phyloP scores from a whole-genome alignment of 2,888 invertebrate species.

The Macropis europaea region DNA sequence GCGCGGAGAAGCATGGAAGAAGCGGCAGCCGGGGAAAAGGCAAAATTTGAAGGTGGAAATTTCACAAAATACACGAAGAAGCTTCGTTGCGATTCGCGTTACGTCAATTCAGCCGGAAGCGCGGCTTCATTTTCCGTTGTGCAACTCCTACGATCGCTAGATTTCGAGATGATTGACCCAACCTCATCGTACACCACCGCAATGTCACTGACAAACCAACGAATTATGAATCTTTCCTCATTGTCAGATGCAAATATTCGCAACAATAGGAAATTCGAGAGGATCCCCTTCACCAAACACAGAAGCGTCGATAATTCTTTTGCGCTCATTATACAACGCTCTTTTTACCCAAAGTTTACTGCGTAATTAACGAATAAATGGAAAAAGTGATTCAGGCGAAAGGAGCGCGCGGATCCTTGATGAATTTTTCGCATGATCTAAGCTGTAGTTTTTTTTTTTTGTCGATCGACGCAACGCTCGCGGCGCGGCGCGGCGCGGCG shows the following conservation, averaged over 20 bases:
- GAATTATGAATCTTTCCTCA: background rate
- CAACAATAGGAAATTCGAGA: too few relatives aligned
- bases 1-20: background rate
- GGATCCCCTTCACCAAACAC: too few relatives aligned
- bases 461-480: background rate
- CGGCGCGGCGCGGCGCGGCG: background rate
- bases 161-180: slow-evolving; percentile 14
- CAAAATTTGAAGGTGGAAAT: slow-evolving; percentile 27
- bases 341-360: too few relatives aligned
- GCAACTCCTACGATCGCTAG: slow-evolving; percentile 7
- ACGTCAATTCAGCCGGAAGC: slow-evolving; percentile 33
- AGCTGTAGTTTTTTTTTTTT: background rate
- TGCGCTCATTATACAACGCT: too few relatives aligned
- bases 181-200: too few relatives aligned
- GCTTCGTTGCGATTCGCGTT: slow-evolving; percentile 9
- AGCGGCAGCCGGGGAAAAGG: background rate
- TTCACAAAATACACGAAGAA: slow-evolving; percentile 20
- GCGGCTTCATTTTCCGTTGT: slow-evolving; percentile 30
- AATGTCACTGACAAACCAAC: background rate
- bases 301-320: too few relatives aligned
- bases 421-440: slow-evolving; percentile 8
- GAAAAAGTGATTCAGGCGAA: background rate
- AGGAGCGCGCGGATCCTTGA: background rate
- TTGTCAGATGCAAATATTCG: too few relatives aligned
- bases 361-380: background rate